These are phyloP conservation scores for Cygnus atratus DNA, from an alignment of 2,113 vertebrate genomes.

Conservation along the genomic window DNA sequence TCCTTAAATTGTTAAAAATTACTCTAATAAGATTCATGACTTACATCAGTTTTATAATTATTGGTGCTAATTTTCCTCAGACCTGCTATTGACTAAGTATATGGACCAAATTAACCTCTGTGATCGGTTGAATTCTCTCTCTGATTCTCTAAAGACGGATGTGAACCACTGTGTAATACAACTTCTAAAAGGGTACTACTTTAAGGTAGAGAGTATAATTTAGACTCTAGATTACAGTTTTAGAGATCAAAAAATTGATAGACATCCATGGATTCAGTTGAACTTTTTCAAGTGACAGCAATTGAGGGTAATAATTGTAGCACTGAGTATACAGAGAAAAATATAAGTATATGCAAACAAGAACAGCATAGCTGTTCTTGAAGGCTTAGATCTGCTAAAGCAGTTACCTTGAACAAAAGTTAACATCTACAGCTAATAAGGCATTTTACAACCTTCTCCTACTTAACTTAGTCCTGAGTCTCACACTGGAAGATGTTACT, in stretches of 20 bases:
- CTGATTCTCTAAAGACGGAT: slow-evolving; percentile 11
- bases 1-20: slow-evolving; percentile 70
- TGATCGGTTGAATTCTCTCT: slow-evolving; percentile 34
- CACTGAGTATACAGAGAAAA: background rate
- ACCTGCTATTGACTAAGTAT: slow-evolving; percentile 65
- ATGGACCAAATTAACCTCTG: slow-evolving; percentile 52
- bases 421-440: background rate
- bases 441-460: background rate
- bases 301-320: background rate
- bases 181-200: background rate
- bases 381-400: slow-evolving; percentile 18
- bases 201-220: background rate
- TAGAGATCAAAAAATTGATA: background rate
- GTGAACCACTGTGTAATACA: background rate
- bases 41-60: slow-evolving; percentile 63
- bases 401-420: slow-evolving; percentile 8
- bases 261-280: background rate
- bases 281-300: slow-evolving; percentile 13
- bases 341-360: background rate
- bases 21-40: slow-evolving; percentile 65
- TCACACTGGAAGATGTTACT: slow-evolving; percentile 13
- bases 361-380: background rate
- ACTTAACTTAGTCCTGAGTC: background rate
- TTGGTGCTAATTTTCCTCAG: slow-evolving; percentile 64
- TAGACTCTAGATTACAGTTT: background rate